These are phyloP conservation scores for Perizoma affinitatum DNA, from an alignment of 2,888 invertebrate genomes.

Conservation along the genomic window DNA sequence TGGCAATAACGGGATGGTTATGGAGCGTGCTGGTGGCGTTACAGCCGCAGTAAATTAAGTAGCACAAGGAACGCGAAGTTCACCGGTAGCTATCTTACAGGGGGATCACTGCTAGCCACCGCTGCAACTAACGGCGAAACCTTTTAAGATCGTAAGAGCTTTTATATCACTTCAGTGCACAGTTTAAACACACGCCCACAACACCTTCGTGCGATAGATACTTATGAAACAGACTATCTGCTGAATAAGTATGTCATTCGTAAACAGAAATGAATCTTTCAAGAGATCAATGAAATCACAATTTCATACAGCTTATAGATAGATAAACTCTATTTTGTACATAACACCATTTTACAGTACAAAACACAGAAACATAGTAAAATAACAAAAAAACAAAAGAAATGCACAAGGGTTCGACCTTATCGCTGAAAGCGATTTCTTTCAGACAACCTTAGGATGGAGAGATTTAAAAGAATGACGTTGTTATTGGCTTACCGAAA, in stretches of 20 bases:
- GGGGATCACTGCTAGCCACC: conserved; percentile 62
- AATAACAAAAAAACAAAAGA: no score
- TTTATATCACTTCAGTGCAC: conserved; percentile 50
- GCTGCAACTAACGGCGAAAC: conserved; percentile 50
- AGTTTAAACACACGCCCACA: conserved; percentile 46
- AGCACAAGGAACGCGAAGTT: conserved; percentile 62
- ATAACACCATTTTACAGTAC: no score
- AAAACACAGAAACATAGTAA: no score
- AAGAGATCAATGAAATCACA: conserved; percentile 6
- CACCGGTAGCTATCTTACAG: conserved; percentile 63
- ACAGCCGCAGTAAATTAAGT: conserved; percentile 79
- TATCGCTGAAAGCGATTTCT: no score
- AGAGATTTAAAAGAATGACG: no score
- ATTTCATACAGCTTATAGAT: no score
- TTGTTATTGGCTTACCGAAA: no score
- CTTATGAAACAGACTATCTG: conserved; percentile 25
- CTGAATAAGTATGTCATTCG: conserved; percentile 14
- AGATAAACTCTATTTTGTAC: no score
- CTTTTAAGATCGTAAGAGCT: conserved; percentile 55
- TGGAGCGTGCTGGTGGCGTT: conserved; percentile 80
- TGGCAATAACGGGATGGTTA: conserved; percentile 80
- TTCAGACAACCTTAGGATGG: no score
- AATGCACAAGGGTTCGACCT: no score
- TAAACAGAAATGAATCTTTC: conserved; percentile 6
- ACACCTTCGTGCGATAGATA: conserved; percentile 31